Base-by-base conservation (phyloP, 2,797 vertebrate species). In the Enteromius thamalakanensis region DNA sequence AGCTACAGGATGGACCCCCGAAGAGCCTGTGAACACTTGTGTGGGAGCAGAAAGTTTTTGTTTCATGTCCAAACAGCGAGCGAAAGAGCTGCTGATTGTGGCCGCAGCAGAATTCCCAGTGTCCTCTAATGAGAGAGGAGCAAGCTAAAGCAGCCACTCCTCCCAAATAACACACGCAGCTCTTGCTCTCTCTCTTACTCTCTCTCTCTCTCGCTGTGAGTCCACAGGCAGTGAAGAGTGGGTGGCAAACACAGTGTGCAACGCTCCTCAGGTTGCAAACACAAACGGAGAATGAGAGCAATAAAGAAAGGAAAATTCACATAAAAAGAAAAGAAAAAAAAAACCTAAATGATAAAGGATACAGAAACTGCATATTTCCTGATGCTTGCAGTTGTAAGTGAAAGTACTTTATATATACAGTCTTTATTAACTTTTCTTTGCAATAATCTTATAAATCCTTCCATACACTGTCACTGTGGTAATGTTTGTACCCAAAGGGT, bases 201-300 rank as follows among this genome's bases (percentile, higher is more conserved):
- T 4, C 34, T 34, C 68, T n/a, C 77, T 79, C 77, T 42, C 60
- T 42, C 47, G 0, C 51, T 72, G 4, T 0, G n/a, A 51, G 60
- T 65, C 58, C 76, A 71, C 64, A 84, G 85, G 80, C 85, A 70
- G 21, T 55, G 71, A 49, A 79, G 82, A 82, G 87, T 88, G 87
- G 87, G 87, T 85, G 87, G 87, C 79, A 72, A 86, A 87, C 79
- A 74, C 76, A 83, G 85, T 51, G 60, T 77, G 71, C 81, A 69
- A 47, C 70, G 79, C 71, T 86, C 76, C 64, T 84, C 80, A 85
- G 80, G 80, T 86, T 83, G 74, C 71, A 80, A 34, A 68, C 62
- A 84, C 29, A 84, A 60, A 77, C 19, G 49, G 29, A 82, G 55
- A 71, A 34, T 68, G 60, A 60, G 58, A 40, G 23, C 49, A 29